Conservation (phyloP, 2,888 invertebrate species). For the Fragum sueziense region DNA sequence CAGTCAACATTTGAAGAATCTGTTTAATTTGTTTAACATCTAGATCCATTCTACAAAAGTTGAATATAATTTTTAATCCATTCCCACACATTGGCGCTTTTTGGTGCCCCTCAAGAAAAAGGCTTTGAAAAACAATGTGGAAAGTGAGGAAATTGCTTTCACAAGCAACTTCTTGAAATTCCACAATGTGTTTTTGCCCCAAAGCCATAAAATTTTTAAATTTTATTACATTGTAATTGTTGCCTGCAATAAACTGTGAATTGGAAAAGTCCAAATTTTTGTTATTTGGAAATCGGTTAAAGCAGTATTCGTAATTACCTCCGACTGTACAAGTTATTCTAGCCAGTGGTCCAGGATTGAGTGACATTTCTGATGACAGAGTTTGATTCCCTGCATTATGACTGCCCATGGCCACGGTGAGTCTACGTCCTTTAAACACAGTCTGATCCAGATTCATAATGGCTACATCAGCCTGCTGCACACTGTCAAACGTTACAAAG, state of each 20-base stretch:
- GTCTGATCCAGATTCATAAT: constrained; percentile 52
- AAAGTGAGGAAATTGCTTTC: too few relatives aligned
- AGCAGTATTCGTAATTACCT: constrained; percentile 32
- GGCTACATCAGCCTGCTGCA: constrained; percentile 45
- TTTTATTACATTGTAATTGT: background rate
- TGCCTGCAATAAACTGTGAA: background rate
- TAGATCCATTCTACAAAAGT: too few relatives aligned
- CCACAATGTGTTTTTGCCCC: too few relatives aligned
- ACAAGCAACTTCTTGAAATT: too few relatives aligned
- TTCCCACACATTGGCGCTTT: too few relatives aligned
- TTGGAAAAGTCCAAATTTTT: too few relatives aligned
- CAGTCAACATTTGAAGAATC: too few relatives aligned
- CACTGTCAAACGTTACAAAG: constrained; percentile 39
- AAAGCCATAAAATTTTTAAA: background rate
- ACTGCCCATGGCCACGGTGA: constrained; percentile 44
- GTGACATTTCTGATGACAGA: background rate
- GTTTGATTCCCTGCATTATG: background rate
- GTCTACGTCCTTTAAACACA: constrained; percentile 35
- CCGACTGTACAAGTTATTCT: constrained; percentile 43
- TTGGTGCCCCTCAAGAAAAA: too few relatives aligned
- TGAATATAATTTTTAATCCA: too few relatives aligned
- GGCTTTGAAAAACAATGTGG: too few relatives aligned
- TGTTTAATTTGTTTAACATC: too few relatives aligned
- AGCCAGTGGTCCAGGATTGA: constrained; percentile 11
- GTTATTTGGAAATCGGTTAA: too few relatives aligned